These are phyloP conservation scores for Corynorhinus townsendii DNA, from an alignment of 2,113 vertebrate species.

Conservation along the genomic window DNA sequence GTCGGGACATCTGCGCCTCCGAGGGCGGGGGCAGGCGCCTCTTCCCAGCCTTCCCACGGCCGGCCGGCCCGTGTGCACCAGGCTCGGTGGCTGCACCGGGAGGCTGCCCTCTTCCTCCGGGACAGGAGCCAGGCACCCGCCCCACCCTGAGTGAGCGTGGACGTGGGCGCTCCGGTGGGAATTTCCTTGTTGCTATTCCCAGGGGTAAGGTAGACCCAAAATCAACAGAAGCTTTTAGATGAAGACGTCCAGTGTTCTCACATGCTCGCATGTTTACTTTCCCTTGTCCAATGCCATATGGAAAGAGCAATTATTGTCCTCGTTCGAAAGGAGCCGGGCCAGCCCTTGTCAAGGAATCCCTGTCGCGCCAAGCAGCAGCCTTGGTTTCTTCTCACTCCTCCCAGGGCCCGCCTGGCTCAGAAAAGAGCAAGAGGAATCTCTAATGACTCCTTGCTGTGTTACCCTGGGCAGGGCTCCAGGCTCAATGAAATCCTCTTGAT, in stretches of 20 bases:
- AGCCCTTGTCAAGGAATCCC: not conserved
- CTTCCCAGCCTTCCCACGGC: not conserved
- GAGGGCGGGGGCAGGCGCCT: no score
- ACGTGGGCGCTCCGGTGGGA: accelerated
- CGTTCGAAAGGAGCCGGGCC: not conserved
- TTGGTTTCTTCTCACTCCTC: not conserved
- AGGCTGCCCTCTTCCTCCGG: accelerated
- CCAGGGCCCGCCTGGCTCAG: not conserved
- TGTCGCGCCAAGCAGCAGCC: not conserved
- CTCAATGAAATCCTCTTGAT: not conserved
- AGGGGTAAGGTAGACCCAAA: not conserved
- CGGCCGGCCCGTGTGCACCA: accelerated
- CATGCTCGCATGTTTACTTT: not conserved
- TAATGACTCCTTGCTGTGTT: not conserved
- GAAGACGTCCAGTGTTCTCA: not conserved
- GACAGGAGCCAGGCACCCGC: no score
- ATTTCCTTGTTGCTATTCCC: not conserved
- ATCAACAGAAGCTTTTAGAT: not conserved
- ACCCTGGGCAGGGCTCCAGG: not conserved
- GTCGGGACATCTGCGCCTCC: not conserved
- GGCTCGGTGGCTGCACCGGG: not conserved
- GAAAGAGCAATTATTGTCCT: not conserved
- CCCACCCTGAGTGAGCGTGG: accelerated
- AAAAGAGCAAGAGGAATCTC: not conserved
- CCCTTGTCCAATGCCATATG: not conserved